Base-by-base conservation (phyloP, 2,113 vertebrate genomes). In the Ptilonorhynchus violaceus region DNA sequence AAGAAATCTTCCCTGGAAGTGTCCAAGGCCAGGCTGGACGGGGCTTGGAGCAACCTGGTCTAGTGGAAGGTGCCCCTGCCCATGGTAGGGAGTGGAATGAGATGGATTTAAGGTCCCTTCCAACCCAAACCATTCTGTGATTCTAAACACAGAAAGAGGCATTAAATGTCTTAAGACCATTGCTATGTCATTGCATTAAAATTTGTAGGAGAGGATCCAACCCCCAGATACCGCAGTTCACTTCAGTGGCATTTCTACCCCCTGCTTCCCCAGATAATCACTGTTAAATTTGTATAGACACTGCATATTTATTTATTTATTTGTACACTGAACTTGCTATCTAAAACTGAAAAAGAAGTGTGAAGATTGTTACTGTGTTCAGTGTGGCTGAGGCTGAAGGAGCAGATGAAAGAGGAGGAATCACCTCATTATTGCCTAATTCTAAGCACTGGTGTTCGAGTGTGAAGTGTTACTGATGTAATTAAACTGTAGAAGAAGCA, bases 171-270 rank as follows among this genome's bases (percentile, higher is more conserved):
- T 37, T 11, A 24, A 41, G 35, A 31, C n/a, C 10, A 3, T 15
- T 35, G 18, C 44, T 80, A 16, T 6, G 20, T 25, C 68, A 15
- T 7, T 46, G 39, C 33, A 35, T 30, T 70, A 11, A 24, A 63
- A 56, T 39, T 17, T 82, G 52, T 18, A 56, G 39, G 44, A 52
- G 37, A 47, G 7, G 35, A 63, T 66, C 16, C 41, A 50, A 2
- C 2, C 11, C 20, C 8, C 16, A 20, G 6, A 3, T 49, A 9
- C 0, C 49, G 53, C 66, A 25, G 0, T 25, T 82, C 10, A 2
- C 19, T 64, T 77, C 55, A 23, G 31, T 12, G 35, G 10, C 2
- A 0, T 55, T 78, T 75, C 62, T 72, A 8, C 25, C n/a, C 15
- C 15, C 37, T 25, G 31, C 24, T 52, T 74, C 42, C 37, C 69